phyloP scores from a whole-genome alignment of 1,140 invertebrate species.

The Drosophila jambulina region DNA sequence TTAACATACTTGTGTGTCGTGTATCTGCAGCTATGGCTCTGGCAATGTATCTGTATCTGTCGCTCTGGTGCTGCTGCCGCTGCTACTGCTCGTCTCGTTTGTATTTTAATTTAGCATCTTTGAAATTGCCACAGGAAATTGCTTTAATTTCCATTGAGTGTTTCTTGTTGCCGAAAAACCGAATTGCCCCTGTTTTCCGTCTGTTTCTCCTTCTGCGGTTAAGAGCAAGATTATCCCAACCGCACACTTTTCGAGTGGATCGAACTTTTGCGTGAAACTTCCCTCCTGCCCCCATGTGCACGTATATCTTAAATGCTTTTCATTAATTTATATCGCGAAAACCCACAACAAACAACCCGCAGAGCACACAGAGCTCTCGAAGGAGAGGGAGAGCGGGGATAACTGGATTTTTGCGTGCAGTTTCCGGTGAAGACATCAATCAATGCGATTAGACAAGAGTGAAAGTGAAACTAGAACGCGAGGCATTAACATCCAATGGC shows the following conservation, averaged over 20 bases:
- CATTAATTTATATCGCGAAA: conserved; percentile 62
- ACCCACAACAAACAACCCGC: conserved; percentile 46
- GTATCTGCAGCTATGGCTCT: conserved; percentile 22
- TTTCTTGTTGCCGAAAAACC: conserved; percentile 41
- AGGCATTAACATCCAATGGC: conserved; percentile 65
- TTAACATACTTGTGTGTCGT: conserved; percentile 33
- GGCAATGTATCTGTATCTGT: conserved; percentile 9
- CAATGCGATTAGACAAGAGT: conserved; percentile 41
- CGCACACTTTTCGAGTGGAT: conserved; percentile 5
- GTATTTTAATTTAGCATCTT: conserved; percentile 78
- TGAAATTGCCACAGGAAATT: conserved; percentile 82
- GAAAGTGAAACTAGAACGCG: conserved; percentile 57
- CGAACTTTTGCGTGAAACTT: conserved; percentile 31
- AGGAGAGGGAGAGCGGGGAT: background rate
- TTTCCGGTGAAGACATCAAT: conserved; percentile 44
- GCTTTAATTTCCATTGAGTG: conserved; percentile 83
- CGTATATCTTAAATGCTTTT: conserved; percentile 60
- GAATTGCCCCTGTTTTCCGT: conserved; percentile 53
- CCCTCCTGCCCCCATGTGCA: background rate
- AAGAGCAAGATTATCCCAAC: conserved; percentile 45
- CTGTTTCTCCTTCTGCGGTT: conserved; percentile 50
- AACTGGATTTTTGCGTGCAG: conserved; percentile 63
- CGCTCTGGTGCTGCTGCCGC: background rate
- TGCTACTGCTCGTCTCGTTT: conserved; percentile 31
- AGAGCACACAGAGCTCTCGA: conserved; percentile 4